phyloP scores from a whole-genome alignment of 64 coral and sea anemone genomes.

The Trachythela sp. region DNA sequence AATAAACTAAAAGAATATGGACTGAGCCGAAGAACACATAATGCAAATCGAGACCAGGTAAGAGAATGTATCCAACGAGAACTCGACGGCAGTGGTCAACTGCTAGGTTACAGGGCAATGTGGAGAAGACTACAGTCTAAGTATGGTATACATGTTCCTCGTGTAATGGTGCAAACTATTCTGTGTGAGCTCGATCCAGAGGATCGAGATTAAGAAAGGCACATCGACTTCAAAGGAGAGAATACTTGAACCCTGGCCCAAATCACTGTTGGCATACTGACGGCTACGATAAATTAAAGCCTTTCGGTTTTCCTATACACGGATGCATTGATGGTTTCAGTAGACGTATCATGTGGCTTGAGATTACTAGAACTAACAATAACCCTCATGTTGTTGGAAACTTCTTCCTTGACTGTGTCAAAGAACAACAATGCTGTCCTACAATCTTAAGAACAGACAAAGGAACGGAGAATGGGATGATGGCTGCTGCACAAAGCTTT shows the following conservation, averaged over 20 bases:
- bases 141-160: background rate
- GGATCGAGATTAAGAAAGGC: background rate
- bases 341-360: constrained; percentile 25
- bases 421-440: background rate
- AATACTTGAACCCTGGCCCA: background rate
- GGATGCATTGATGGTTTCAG: constrained; percentile 36
- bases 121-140: background rate
- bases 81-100: background rate
- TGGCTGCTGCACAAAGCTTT: background rate
- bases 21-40: background rate
- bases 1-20: background rate
- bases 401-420: too few relatives aligned
- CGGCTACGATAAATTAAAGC: constrained; percentile 16
- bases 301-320: constrained; percentile 1
- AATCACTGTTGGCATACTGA: background rate
- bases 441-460: constrained; percentile 3
- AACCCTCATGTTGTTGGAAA: too few relatives aligned
- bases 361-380: background rate
- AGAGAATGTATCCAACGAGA: background rate
- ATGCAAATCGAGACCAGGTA: background rate
- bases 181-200: background rate
- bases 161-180: background rate
- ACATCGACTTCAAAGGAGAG: background rate
- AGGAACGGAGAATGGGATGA: constrained; percentile 28
- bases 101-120: background rate